Base-by-base conservation (phyloP, 2,888 invertebrate genomes). In the Quadriops clusia region DNA sequence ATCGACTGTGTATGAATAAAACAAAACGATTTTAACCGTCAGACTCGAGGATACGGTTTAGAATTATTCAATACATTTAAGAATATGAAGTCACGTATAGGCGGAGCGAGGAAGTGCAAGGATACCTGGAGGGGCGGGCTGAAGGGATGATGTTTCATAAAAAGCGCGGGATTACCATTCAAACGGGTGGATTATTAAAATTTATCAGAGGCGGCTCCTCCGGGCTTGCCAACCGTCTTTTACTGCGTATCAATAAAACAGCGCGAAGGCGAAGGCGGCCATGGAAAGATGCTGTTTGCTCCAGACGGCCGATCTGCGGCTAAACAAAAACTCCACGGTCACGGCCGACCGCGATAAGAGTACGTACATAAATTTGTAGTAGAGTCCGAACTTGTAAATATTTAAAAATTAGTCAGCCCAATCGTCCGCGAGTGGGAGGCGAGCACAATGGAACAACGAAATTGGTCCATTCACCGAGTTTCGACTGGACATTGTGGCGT, bases 1-100 rank as follows among this genome's bases (percentile, higher is more conserved):
- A 53, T 54, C 51, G 53, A 52, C 51, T 51, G 49, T 44, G 49
- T 51, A 57, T 57, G 57, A 57, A 57, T 57, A 57, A 57, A 57
- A 56, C 54, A 56, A 44, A 53, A 52, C 50, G 54, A 56, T 55
- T 54, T 54, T 54, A 53, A 51, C 49, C 51, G 53, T 46, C 50
- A 41, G 51, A 42, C 46, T 49, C 49, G 50, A n/a, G 45, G 44
- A 48, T 49, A 41, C 47, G 45, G 44, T 45, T 42, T 41, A 45
- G 52, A 56, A 57, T 56, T 56, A 56, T 56, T 57, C 55, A 56
- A 56, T 56, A 54, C 55, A 47, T 49, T 47, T 50, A 46, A 48
- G 52, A 49, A 54, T 51, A 53, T 53, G 52, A 50, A 50, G 53
- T 53, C 54, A 55, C 54, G 54, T 54, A 53, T 48, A 44, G 48